Conservation (phyloP, 37 sponge, comb jelly and placozoan genomes). For the Halisarca cf. caerulea region DNA sequence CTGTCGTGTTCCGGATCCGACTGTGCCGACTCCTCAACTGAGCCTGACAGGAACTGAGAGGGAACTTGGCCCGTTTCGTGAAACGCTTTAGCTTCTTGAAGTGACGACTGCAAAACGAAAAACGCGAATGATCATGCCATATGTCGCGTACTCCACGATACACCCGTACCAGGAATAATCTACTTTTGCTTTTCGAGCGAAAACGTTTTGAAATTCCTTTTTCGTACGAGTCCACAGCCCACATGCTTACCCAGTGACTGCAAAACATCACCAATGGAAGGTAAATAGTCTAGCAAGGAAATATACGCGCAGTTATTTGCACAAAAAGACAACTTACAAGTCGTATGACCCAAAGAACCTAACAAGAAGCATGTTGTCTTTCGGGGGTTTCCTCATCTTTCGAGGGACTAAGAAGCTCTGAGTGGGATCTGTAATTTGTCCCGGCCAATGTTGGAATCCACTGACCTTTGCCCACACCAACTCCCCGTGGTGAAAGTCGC, state of each 20-base stretch:
- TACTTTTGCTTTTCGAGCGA: conserved; percentile 62
- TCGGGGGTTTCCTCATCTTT: conserved; percentile 51
- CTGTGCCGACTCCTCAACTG: no score
- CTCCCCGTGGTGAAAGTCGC: conserved; percentile 33
- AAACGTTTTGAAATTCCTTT: conserved; percentile 64
- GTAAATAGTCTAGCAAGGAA: not conserved
- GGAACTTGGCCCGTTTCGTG: no score
- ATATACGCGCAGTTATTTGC: not conserved
- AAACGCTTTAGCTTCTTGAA: not conserved
- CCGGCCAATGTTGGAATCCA: conserved; percentile 77
- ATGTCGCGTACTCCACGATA: not conserved
- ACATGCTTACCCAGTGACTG: conserved; percentile 66
- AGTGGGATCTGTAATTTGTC: conserved; percentile 51
- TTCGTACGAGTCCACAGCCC: conserved; percentile 36
- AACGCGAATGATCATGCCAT: not conserved
- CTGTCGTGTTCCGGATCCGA: no score
- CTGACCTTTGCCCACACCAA: conserved; percentile 78
- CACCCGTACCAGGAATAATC: conserved; percentile 46
- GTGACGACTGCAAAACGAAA: not conserved
- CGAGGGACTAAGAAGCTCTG: conserved; percentile 45
- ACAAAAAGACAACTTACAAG: conserved; percentile 34
- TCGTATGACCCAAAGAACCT: conserved; percentile 75
- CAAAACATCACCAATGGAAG: no score
- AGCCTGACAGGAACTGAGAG: no score
- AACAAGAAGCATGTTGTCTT: conserved; percentile 48